phyloP scores from a whole-genome alignment of 2,888 invertebrate species.

The Scelioninae gen. 1 region DNA sequence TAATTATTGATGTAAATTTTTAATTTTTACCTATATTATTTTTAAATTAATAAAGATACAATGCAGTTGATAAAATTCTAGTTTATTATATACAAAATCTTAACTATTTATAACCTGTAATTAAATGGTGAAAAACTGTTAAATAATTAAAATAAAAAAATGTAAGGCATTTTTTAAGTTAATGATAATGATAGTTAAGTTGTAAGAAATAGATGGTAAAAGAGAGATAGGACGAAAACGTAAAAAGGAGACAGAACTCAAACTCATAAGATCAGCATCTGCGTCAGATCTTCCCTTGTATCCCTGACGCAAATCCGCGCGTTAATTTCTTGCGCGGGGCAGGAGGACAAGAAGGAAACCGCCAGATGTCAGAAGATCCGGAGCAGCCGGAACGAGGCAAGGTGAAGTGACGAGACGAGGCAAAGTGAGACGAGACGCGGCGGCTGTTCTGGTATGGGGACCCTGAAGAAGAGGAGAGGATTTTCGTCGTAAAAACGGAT shows the following conservation, averaged over 20 bases:
- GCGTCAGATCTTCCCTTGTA: slow-evolving; percentile 57
- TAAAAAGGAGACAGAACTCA: slow-evolving; percentile 29
- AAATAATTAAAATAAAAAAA: too few species aligned
- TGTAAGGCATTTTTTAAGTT: too few species aligned
- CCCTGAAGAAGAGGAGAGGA: slow-evolving; percentile 26
- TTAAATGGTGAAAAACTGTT: too few species aligned
- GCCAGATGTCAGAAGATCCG: slow-evolving; percentile 64
- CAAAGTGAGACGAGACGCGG: too few species aligned
- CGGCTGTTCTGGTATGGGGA: background rate
- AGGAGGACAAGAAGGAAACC: slow-evolving; percentile 57
- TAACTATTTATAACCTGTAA: too few species aligned
- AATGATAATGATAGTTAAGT: slow-evolving; percentile 3
- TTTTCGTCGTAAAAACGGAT: slow-evolving; percentile 59
- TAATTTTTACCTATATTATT: too few species aligned
- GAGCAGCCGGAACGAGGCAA: slow-evolving; percentile 51
- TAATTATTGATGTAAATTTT: background rate
- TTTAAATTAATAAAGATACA: too few species aligned
- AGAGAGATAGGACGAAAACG: slow-evolving; percentile 10
- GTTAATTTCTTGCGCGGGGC: slow-evolving; percentile 61
- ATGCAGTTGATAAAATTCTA: too few species aligned
- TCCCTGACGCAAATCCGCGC: slow-evolving; percentile 56
- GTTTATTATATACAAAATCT: too few species aligned
- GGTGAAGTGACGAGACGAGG: too few species aligned
- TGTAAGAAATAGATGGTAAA: background rate
- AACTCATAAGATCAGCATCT: slow-evolving; percentile 63